Evolutionary conservation across 2,797 vertebrate genomes (phyloP).

Genomic region (Rhinophrynus dorsalis): DNA sequence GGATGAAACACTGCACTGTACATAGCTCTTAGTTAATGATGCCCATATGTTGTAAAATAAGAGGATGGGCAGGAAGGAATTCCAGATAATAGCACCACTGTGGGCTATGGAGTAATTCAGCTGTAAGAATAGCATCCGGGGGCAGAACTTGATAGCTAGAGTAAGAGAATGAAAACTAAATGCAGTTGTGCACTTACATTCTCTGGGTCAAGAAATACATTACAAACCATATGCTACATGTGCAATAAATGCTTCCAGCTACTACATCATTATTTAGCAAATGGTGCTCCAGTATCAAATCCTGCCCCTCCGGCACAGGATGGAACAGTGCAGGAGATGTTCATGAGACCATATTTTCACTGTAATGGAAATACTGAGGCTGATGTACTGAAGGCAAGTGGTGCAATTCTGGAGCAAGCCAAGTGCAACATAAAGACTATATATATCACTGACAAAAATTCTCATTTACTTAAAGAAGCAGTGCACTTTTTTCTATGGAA

Average conservation of each 20-base stretch:
- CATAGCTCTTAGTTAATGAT: no score
- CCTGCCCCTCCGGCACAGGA: not conserved
- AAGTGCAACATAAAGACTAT: no score
- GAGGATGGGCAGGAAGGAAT: no score
- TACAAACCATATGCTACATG: not conserved
- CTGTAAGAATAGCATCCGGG: not conserved
- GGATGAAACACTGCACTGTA: no score
- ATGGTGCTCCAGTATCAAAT: not conserved
- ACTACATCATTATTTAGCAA: constrained; percentile 18
- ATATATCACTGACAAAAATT: no score
- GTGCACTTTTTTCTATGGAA: no score
- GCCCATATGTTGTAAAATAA: no score
- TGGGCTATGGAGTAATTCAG: no score
- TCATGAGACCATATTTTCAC: constrained; percentile 9
- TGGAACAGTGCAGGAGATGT: not conserved
- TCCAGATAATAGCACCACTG: no score
- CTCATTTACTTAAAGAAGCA: no score
- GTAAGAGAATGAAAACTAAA: not conserved
- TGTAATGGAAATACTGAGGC: constrained; percentile 28
- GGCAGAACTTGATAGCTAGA: not conserved
- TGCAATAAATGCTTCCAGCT: constrained; percentile 14
- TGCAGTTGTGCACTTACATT: not conserved
- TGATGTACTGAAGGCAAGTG: no score
- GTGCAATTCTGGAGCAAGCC: no score
- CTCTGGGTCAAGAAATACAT: not conserved